These are phyloP conservation scores for Meloidogyne hapla DNA, from an alignment of 1,140 invertebrate genomes.

Conservation along the genomic window DNA sequence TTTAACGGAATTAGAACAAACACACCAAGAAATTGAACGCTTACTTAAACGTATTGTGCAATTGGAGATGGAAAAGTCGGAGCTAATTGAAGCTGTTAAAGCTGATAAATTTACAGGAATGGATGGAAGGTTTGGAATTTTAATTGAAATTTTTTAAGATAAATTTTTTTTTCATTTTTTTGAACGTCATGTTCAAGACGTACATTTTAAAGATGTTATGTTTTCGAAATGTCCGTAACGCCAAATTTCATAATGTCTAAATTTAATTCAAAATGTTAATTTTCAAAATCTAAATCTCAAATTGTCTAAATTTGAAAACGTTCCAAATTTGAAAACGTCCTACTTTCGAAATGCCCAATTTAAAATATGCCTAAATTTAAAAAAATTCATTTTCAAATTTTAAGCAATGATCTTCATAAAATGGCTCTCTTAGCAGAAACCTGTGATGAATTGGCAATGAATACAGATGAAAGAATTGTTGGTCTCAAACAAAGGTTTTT, in stretches of 20 bases:
- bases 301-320: too few species aligned
- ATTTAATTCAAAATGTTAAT: too few species aligned
- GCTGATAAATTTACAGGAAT: background rate
- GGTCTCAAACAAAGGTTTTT: background rate
- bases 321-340: too few species aligned
- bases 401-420: background rate
- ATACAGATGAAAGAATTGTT: background rate
- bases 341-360: too few species aligned
- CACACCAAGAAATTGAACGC: constrained; percentile 38
- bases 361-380: background rate
- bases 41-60: constrained; percentile 35
- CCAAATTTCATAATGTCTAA: too few species aligned
- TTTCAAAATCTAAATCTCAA: too few species aligned
- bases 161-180: too few species aligned
- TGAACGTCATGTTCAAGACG: too few species aligned
- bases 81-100: background rate
- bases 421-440: background rate
- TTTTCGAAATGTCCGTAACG: too few species aligned
- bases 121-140: background rate
- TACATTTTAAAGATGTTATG: too few species aligned
- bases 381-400: background rate
- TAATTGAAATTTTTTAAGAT: too few species aligned
- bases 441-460: background rate
- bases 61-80: constrained; percentile 38
- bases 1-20: constrained; percentile 35